Evolutionary conservation across 2,797 vertebrate species (phyloP).

Genomic region (Phoeniculus purpureus): DNA sequence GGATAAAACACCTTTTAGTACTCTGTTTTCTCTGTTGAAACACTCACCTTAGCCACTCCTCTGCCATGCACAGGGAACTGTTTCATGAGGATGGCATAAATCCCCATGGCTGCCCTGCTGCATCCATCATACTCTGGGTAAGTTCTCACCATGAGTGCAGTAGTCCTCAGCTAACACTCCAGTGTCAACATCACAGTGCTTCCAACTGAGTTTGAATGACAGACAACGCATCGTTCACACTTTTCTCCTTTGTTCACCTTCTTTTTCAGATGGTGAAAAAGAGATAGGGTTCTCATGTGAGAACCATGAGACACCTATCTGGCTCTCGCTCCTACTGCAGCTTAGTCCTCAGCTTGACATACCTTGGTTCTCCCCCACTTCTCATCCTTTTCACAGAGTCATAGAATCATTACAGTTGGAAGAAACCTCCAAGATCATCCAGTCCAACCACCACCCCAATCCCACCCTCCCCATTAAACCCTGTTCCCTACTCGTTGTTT

Average conservation of each 20-base stretch:
- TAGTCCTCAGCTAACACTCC: neutral
- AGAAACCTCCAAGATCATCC: too few relatives aligned
- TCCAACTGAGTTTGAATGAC: neutral
- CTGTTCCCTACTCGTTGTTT: too few relatives aligned
- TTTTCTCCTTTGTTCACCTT: neutral
- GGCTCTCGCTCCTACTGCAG: neutral
- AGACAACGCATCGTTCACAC: neutral
- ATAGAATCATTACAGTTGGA: too few relatives aligned
- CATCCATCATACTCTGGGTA: neutral
- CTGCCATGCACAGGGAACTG: neutral
- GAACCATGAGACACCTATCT: fast-evolving
- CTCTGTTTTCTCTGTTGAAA: neutral
- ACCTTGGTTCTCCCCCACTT: neutral
- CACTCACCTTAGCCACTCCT: neutral
- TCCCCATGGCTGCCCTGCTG: neutral
- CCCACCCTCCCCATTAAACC: too few relatives aligned
- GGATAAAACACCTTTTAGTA: neutral
- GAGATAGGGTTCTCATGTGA: neutral
- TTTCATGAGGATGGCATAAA: neutral
- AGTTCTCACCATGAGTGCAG: neutral
- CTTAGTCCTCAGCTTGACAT: neutral
- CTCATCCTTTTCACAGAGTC: neutral
- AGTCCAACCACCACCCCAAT: too few relatives aligned
- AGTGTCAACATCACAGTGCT: neutral
- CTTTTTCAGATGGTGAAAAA: neutral